Conservation (phyloP, 2,888 invertebrate species). For the Augiades crinisus region DNA sequence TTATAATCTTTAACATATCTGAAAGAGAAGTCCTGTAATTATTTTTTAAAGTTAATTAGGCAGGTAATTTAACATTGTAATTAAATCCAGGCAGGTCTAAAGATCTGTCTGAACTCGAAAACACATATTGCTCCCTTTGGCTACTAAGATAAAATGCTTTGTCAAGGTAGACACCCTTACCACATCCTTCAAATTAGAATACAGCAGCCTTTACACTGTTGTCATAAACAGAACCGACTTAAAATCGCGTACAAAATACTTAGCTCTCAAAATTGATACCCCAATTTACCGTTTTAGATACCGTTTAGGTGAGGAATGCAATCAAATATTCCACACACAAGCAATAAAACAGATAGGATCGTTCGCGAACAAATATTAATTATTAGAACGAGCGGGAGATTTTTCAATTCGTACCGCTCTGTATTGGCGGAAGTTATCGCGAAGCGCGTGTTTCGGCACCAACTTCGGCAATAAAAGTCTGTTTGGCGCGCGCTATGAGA, state of each 20-base stretch:
- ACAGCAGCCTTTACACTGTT: too few species aligned
- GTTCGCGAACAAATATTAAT: conserved; percentile 29
- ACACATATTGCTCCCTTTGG: too few species aligned
- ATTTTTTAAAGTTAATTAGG: too few species aligned
- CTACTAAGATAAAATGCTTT: too few species aligned
- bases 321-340: conserved; percentile 7
- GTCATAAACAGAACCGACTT: too few species aligned
- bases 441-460: conserved; percentile 49
- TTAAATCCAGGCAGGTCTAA: too few species aligned
- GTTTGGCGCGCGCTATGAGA: conserved; percentile 18
- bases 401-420: conserved; percentile 67
- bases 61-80: too few species aligned
- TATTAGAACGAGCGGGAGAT: conserved; percentile 27
- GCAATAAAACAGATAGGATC: conserved; percentile 24
- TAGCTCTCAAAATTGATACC: neutral
- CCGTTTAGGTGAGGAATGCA: neutral
- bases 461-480: conserved; percentile 68
- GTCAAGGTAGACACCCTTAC: too few species aligned
- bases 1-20: too few species aligned
- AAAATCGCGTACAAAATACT: neutral
- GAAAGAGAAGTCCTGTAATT: too few species aligned
- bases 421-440: conserved; percentile 54
- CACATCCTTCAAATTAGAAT: too few species aligned
- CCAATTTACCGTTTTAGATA: neutral
- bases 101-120: too few species aligned